Evolutionary conservation across 30 jellyfish, hydroid and myxozoan species (phyloP).

Genomic region (Mastigias papua): DNA sequence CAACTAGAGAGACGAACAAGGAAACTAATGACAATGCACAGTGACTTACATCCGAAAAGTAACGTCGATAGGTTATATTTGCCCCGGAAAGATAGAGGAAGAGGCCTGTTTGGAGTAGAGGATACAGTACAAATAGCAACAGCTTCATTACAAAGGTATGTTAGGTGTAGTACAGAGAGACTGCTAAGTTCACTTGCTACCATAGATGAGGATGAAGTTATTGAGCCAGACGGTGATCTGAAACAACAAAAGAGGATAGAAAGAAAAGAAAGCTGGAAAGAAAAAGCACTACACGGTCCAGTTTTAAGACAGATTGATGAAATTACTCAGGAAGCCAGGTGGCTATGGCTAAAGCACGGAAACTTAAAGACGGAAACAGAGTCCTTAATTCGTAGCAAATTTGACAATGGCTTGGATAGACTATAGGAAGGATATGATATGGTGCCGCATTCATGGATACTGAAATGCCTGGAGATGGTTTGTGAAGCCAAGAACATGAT

Average conservation of each 20-base stretch:
- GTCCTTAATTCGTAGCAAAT: conserved; percentile 8
- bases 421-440: too few relatives aligned
- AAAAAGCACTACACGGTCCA: conserved; percentile 17
- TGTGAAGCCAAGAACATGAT: too few relatives aligned
- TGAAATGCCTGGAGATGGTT: too few relatives aligned
- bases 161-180: conserved; percentile 7
- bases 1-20: conserved; percentile 35
- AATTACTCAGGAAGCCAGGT: conserved; percentile 3
- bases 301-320: conserved; percentile 12
- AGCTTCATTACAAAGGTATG: conserved; percentile 1
- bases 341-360: conserved; percentile 18
- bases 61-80: conserved; percentile 20
- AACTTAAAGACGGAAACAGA: conserved; percentile 13
- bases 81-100: conserved; percentile 36
- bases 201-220: background rate
- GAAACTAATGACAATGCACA: conserved; percentile 57
- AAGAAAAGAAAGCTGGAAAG: conserved; percentile 13
- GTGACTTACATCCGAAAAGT: conserved; percentile 37
- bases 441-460: too few relatives aligned
- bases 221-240: conserved; percentile 23
- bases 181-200: background rate
- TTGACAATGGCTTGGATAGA: too few relatives aligned
- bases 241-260: conserved; percentile 10
- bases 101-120: conserved; percentile 29
- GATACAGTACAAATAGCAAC: conserved; percentile 1